phyloP scores from a whole-genome alignment of 2,797 vertebrate species.

The Neopelma chrysocephalum region DNA sequence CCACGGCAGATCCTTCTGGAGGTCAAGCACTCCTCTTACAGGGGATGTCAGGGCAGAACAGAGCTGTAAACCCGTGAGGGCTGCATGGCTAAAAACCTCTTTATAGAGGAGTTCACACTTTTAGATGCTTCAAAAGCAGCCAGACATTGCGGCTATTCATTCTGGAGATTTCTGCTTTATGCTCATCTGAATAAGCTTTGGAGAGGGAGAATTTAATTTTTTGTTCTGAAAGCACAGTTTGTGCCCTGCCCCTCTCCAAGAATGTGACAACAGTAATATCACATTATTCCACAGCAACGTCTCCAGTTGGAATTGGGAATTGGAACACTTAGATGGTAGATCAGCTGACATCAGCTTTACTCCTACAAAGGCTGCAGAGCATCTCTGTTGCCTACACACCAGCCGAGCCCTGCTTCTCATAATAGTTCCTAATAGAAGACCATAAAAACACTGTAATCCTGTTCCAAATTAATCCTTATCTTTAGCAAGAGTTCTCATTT shows the following conservation, averaged over 20 bases:
- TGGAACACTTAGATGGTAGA: background rate
- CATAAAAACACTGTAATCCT: background rate
- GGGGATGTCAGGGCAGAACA: background rate
- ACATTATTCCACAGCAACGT: background rate
- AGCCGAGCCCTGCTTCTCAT: background rate
- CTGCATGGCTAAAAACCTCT: background rate
- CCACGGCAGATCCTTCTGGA: background rate
- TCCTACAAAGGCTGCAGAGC: background rate
- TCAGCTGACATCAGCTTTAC: background rate
- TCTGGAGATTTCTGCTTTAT: background rate
- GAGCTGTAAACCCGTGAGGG: background rate
- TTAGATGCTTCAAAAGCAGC: background rate
- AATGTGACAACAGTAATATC: background rate
- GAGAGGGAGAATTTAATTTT: constrained; percentile 5
- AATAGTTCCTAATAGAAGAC: background rate
- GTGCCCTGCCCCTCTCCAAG: background rate
- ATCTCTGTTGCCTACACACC: background rate
- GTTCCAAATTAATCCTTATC: background rate
- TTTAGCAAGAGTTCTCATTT: background rate
- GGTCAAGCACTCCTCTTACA: background rate
- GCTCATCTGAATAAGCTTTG: background rate
- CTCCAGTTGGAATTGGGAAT: background rate
- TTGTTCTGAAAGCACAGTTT: constrained; percentile 7
- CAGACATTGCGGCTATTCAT: background rate
- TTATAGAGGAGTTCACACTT: background rate